These are phyloP conservation scores for Drosophila nebulosa DNA, from an alignment of 1,140 invertebrate species.

Conservation along the genomic window DNA sequence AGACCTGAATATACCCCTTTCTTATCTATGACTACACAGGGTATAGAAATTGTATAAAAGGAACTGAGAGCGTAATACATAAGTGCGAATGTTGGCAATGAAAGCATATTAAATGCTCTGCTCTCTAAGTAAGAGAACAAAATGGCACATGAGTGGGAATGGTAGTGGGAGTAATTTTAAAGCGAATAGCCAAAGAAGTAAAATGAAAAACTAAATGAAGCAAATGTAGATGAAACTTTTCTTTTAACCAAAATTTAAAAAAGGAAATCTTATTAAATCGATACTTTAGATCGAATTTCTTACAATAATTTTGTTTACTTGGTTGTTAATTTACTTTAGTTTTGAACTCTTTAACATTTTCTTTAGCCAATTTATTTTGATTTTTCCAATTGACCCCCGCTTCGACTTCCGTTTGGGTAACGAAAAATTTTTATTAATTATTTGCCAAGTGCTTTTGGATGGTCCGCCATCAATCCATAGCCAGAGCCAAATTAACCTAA, in stretches of 20 bases:
- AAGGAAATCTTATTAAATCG: no score
- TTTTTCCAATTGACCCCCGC: not conserved
- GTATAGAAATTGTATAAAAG: not conserved
- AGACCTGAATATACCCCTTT: not conserved
- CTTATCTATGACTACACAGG: not conserved
- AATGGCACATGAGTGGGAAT: not conserved
- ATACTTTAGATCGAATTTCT: no score
- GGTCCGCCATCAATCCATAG: conserved; percentile 60
- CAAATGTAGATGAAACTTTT: not conserved
- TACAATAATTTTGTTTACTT: no score
- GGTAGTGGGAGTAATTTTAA: not conserved
- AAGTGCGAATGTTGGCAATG: conserved; percentile 26
- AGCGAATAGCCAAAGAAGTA: not conserved
- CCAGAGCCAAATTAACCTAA: conserved; percentile 69
- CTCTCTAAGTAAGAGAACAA: not conserved
- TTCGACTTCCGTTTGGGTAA: not conserved
- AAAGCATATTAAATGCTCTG: conserved; percentile 32
- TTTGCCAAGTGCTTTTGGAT: conserved; percentile 74
- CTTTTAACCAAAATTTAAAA: not conserved
- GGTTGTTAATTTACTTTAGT: not conserved
- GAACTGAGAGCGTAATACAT: conserved; percentile 6
- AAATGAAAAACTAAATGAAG: not conserved
- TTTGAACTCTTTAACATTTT: not conserved
- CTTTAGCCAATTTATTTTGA: not conserved
- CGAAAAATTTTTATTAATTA: conserved; percentile 63